Evolutionary conservation across 1,140 invertebrate species (phyloP), one percentile per base, ranked within the genome.

Genomic region (Ooceraea biroi): DNA sequence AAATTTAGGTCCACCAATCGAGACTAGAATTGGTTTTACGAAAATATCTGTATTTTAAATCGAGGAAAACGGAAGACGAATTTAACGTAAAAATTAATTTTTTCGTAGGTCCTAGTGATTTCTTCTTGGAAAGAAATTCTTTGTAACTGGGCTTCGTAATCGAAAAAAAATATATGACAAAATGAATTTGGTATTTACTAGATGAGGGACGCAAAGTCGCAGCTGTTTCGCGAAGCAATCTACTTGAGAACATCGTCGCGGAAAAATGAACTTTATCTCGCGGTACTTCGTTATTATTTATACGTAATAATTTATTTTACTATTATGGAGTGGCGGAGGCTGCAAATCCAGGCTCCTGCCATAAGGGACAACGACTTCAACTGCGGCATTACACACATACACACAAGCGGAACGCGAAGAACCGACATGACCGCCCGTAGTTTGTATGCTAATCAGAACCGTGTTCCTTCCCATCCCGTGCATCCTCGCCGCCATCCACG

Each of bases 401-500:
- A 71, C 55, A 82, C 76, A 44, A 61, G 65, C 72, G 66, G 73
- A 86, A 88, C 80, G 83, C 77, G 68, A 60, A 84, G 86, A 86
- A 83, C 85, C 84, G 85, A 91, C 90, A 91, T 85, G 90, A 61
- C 60, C 84, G 63, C 83, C 82, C 87, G 85, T 91, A 91, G 90
- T 91, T 91, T 91, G 88, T 91, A 91, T 91, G 90, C 90, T 91
- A 91, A 91, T 91, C 90, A 91, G 88, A 90, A 58, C 80, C 90
- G 77, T 91, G 88, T 91, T 90, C 87, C 69, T 74, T 85, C 87
- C 83, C 84, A 85, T 90, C 84, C 85, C 65, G 86, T 61, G 78
- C 63, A 61, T 61, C 48, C 48, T 50, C 36, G 65, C 61, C 27
- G 17, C 65, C 48, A 36, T 63, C 48, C 68, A 44, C 52, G n/a